Evolutionary conservation across 1,140 invertebrate species (phyloP), one percentile per base, ranked within the genome.

Genomic region (Drosophila truncata): DNA sequence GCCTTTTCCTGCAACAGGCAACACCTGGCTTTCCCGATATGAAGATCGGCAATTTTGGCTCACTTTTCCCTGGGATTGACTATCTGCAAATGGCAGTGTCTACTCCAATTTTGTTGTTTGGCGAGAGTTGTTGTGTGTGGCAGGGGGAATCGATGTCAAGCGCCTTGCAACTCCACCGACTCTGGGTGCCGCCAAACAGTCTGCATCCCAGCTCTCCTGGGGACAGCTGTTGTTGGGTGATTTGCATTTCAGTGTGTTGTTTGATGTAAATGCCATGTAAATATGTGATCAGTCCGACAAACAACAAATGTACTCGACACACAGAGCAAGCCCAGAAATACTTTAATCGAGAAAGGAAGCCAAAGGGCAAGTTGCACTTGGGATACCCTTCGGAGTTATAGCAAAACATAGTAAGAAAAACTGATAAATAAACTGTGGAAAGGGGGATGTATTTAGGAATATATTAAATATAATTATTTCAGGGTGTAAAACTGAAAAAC

Each of bases 191-290:
- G 42, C 82, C 81, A 67, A 63, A 54, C 82, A 77, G 82, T 84
- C 81, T 85, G 71, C 35, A 39, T 18, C 14, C 14, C 33, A 47
- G 7, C 61, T 46, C 41, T 33, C n/a, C n/a, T 33, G 33, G 63
- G 49, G 57, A 57, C 73, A 55, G 52, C 80, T 78, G 80, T 66
- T 76, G 49, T 66, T 76, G 49, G 49, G 33, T 80, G 66, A 62
- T 80, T 84, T 69, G 81, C 71, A 78, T 78, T 83, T 66, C 47
- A n/a, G 35, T 65, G 55, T 70, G 75, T 66, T 70, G 75, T 66
- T 83, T 66, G 80, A 71, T 67, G 81, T 76, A 79, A 83, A 84
- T 84, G 72, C 60, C 59, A 73, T 73, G 67, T 78, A 81, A 85
- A 85, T 81, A 80, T 85, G 78, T 85, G 54, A 52, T 67, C 63